Conservation (phyloP, 1,140 invertebrate species). For the Drosophila quadrilineata region DNA sequence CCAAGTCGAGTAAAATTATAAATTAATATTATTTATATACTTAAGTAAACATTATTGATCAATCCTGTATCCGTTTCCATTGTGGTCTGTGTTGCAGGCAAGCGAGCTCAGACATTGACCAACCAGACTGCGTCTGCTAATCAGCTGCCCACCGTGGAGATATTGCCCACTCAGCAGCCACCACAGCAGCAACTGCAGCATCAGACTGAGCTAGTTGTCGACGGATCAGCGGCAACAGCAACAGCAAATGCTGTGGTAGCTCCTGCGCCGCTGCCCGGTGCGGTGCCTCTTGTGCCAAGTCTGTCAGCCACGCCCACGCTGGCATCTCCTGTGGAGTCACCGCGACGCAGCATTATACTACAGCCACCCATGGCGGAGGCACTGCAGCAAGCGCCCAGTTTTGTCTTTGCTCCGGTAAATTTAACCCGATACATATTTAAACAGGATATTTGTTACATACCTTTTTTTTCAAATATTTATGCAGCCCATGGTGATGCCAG, state of each 20-base stretch:
- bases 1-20: conserved; percentile 18
- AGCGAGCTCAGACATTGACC: conserved; percentile 66
- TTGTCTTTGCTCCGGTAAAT: conserved; percentile 60
- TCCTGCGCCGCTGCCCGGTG: background rate
- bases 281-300: background rate
- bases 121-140: conserved; percentile 28
- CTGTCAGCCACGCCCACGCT: conserved; percentile 20
- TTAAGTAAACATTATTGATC: background rate
- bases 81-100: conserved; percentile 52
- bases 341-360: conserved; percentile 82
- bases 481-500: conserved; percentile 51
- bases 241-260: background rate
- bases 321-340: conserved; percentile 62
- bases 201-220: conserved; percentile 9
- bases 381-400: conserved; percentile 74
- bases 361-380: conserved; percentile 81
- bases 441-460: background rate
- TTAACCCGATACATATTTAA: too few relatives aligned
- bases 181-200: background rate
- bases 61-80: conserved; percentile 4
- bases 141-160: conserved; percentile 42
- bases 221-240: background rate
- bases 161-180: conserved; percentile 31
- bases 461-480: background rate
- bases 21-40: conserved; percentile 2